Evolutionary conservation across 2,113 vertebrate genomes (phyloP).

Genomic region (Lagopus muta): DNA sequence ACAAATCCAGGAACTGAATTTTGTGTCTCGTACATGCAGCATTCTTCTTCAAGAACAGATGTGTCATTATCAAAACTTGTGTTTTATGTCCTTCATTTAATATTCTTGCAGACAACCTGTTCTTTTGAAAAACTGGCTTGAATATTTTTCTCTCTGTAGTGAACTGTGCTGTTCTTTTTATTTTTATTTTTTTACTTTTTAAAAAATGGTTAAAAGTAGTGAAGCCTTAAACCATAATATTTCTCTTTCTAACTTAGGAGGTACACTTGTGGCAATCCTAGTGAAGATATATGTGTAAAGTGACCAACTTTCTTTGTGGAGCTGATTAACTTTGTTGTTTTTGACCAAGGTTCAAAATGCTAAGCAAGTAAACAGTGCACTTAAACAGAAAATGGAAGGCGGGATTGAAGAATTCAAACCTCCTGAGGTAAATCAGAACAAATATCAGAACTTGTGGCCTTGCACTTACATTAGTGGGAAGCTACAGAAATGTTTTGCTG

Average conservation of each 20-base stretch:
- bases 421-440: conserved; percentile 86
- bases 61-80: neutral
- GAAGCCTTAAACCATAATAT: conserved; percentile 66
- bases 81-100: neutral
- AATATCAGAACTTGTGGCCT: conserved; percentile 11
- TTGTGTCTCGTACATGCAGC: neutral
- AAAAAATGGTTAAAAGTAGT: conserved; percentile 50
- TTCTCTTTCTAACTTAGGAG: conserved; percentile 72
- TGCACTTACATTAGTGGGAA: neutral
- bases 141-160: conserved; percentile 4
- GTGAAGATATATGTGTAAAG: conserved; percentile 74
- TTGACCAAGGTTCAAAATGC: conserved; percentile 95
- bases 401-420: conserved; percentile 93
- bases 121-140: conserved; percentile 13
- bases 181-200: neutral
- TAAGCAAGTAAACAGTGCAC: conserved; percentile 97
- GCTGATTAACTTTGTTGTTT: conserved; percentile 75
- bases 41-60: conserved; percentile 1
- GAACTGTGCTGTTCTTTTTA: conserved; percentile 8
- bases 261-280: conserved; percentile 75
- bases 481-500: conserved; percentile 14
- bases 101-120: conserved; percentile 33
- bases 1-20: neutral
- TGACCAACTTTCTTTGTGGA: conserved; percentile 74
- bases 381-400: conserved; percentile 95